Conservation (phyloP, 1,140 invertebrate species). For the Meloidogyne exigua region DNA sequence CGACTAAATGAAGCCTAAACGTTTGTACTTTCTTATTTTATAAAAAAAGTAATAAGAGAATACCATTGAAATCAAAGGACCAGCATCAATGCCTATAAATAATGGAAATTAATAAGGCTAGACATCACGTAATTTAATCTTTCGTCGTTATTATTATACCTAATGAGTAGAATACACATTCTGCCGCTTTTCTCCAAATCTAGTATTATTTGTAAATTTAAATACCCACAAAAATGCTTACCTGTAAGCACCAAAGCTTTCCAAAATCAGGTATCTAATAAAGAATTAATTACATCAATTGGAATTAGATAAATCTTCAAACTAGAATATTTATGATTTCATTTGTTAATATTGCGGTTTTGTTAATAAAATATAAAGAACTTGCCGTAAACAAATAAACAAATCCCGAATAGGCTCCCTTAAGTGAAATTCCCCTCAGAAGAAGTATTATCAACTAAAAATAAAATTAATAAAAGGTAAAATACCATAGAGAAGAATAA, state of each 20-base stretch:
- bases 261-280: constrained; percentile 42
- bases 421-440: constrained; percentile 52
- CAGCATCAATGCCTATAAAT: too few relatives aligned
- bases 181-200: constrained; percentile 61
- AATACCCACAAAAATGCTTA: constrained; percentile 18
- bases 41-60: too few relatives aligned
- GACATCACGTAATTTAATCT: too few relatives aligned
- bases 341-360: too few relatives aligned
- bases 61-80: constrained; percentile 58
- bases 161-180: constrained; percentile 60
- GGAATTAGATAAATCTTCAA: too few relatives aligned
- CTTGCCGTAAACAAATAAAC: constrained; percentile 25
- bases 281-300: constrained; percentile 10
- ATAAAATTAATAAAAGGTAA: not conserved
- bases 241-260: constrained; percentile 49
- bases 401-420: constrained; percentile 50
- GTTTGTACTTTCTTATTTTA: not conserved
- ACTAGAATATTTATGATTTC: too few relatives aligned
- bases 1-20: constrained; percentile 50
- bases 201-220: not conserved
- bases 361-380: too few relatives aligned
- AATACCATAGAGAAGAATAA: not conserved
- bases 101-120: too few relatives aligned
- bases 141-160: too few relatives aligned
- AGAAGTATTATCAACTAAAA: constrained; percentile 57